Conservation (phyloP, 2,113 vertebrate genomes). For the Pterocles gutturalis region DNA sequence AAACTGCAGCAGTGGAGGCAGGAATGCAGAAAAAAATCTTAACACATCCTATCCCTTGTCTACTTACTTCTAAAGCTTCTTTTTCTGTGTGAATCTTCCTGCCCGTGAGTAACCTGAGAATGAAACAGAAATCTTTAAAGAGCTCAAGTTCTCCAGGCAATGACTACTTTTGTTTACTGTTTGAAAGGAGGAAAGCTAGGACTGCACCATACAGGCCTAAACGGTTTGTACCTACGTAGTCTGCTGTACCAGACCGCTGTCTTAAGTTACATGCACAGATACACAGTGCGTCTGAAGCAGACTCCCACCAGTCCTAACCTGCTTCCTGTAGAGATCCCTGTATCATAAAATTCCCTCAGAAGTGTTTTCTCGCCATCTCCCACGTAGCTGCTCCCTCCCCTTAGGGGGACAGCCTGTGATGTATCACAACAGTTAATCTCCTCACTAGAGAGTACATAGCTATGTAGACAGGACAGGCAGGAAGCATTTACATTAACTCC, state of each 20-base stretch:
- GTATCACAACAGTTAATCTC: not conserved
- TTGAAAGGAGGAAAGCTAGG: not conserved
- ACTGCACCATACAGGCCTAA: not conserved
- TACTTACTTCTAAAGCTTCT: conserved; percentile 90
- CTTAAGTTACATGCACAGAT: not conserved
- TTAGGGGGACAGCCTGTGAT: not conserved
- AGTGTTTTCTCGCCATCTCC: not conserved
- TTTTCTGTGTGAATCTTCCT: conserved; percentile 92
- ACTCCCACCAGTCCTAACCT: not conserved
- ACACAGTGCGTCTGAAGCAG: not conserved
- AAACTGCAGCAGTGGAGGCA: not conserved
- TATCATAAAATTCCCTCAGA: not conserved
- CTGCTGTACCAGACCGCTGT: not conserved
- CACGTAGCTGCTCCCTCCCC: not conserved
- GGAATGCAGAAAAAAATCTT: not conserved
- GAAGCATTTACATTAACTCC: not conserved
- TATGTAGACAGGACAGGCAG: not conserved
- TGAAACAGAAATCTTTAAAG: not conserved
- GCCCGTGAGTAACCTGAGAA: conserved; percentile 89
- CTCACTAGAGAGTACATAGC: not conserved
- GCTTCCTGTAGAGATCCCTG: not conserved
- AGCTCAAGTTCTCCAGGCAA: not conserved
- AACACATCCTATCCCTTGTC: not conserved
- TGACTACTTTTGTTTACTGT: not conserved
- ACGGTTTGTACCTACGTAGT: not conserved